Evolutionary conservation across 1,140 invertebrate genomes (phyloP), one percentile per base, ranked within the genome.

Genomic region (Psix sp.): DNA sequence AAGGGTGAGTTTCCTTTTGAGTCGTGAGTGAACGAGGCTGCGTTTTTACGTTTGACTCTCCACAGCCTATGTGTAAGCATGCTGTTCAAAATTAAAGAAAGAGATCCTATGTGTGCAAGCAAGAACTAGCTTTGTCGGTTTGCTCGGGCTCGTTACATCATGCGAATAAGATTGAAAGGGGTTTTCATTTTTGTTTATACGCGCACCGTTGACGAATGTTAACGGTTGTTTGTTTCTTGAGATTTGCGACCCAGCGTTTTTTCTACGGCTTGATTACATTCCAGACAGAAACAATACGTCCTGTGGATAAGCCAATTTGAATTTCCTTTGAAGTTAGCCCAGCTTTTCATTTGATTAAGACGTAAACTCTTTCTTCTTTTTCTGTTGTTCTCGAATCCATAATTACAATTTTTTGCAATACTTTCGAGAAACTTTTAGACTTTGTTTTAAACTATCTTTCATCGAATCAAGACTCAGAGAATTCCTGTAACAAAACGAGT

Each of bases 211-310:
- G 70, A 66, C 46, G 31, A 73, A 73, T 56, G 45, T 62, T 35
- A 40, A 70, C 48, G 49, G 56, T 26, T 14, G 40, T 65, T 60
- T 66, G 65, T 63, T 67, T 65, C 51, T 67, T 59, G 48, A 39
- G 59, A 73, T 52, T 59, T 54, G 56, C 49, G 42, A 38, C 11
- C 11, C 17, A 14, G n/a, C 17, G 16, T 7, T 40, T 40, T 60
- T 56, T 39, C 54, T 29, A 17, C 38, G 39, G 39, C 65, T 59
- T 67, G 63, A 67, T 67, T 67, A 67, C n/a, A 45, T 67, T 67
- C n/a, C 33, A 42, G 40, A 21, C 26, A 15, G 9, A 36, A 67
- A 67, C 63, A 68, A 59, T 56, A 46, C 43, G 51, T 21, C 13
- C 10, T 36, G 45, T 24, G 45, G 54, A 51, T 59, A 57, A 67